Evolutionary conservation across 1,140 invertebrate genomes (phyloP).

Genomic region (Aphaenogaster rudis): DNA sequence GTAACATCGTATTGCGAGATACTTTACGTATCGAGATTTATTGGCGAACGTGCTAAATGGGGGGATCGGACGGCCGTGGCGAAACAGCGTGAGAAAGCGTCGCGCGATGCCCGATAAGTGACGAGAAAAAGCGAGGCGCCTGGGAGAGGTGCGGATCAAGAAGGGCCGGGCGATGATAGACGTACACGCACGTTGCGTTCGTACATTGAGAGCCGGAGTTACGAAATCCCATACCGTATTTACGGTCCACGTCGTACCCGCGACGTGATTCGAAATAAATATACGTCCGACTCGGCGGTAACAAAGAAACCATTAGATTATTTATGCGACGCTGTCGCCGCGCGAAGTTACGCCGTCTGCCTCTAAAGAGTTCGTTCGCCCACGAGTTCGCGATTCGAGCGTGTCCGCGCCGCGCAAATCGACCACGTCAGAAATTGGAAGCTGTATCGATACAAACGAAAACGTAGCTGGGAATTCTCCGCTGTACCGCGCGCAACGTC

Average conservation of each 20-base stretch:
- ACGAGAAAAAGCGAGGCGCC: not conserved
- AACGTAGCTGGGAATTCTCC: not conserved
- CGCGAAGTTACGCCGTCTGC: conserved; percentile 12
- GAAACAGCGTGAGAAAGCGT: conserved; percentile 66
- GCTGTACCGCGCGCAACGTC: not conserved
- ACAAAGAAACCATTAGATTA: conserved; percentile 50
- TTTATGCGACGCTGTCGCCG: conserved; percentile 15
- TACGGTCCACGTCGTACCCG: not conserved
- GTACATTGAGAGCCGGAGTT: conserved; percentile 20
- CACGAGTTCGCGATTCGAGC: not conserved
- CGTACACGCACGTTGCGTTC: not conserved
- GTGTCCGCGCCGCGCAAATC: not conserved
- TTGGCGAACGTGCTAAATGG: conserved; percentile 26
- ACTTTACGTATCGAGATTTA: conserved; percentile 61
- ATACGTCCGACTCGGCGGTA: not conserved
- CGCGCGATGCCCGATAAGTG: conserved; percentile 49
- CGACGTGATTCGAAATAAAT: conserved; percentile 50
- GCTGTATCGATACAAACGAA: not conserved
- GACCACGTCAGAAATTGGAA: conserved; percentile 23
- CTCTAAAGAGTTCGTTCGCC: conserved; percentile 25
- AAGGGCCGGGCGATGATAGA: conserved; percentile 17
- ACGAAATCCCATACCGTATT: conserved; percentile 29
- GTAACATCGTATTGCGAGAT: conserved; percentile 19
- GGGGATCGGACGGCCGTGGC: conserved; percentile 12
- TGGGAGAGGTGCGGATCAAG: not conserved